Conservation (phyloP, 2,888 invertebrate genomes). For the Sarcophaga carnaria region DNA sequence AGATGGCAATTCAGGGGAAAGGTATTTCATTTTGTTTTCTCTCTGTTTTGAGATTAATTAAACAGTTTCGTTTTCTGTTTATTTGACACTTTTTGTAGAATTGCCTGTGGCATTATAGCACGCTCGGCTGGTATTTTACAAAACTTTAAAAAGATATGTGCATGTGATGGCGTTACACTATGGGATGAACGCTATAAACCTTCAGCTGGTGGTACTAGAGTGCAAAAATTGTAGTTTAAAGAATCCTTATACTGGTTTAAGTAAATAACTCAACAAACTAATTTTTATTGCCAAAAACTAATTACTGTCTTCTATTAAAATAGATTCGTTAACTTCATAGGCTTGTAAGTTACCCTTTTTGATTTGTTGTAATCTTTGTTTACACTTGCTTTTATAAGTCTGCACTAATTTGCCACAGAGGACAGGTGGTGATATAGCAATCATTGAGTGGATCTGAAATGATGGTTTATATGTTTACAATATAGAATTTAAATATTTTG, state of each 20-base stretch:
- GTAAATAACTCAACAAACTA: slow-evolving; percentile 12
- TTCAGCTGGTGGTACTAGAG: slow-evolving; percentile 77
- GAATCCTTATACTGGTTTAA: background rate
- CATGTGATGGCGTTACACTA: slow-evolving; percentile 93
- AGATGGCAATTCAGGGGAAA: slow-evolving; percentile 86
- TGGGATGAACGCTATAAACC: slow-evolving; percentile 92
- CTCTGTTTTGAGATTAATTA: too few species aligned
- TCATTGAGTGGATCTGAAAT: slow-evolving; percentile 76
- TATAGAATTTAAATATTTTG: background rate
- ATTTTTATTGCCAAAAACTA: slow-evolving; percentile 34
- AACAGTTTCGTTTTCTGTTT: slow-evolving; percentile 29
- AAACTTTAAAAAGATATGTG: slow-evolving; percentile 93
- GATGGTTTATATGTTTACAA: background rate
- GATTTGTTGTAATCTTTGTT: slow-evolving; percentile 73
- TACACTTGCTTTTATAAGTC: slow-evolving; percentile 77
- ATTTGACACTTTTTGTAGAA: slow-evolving; percentile 81
- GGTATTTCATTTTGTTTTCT: slow-evolving; percentile 80
- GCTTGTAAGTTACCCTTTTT: slow-evolving; percentile 57
- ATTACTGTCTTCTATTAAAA: slow-evolving; percentile 71
- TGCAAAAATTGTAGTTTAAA: slow-evolving; percentile 73
- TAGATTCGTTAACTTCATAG: slow-evolving; percentile 66
- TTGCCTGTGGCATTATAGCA: slow-evolving; percentile 94
- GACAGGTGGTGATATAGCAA: slow-evolving; percentile 77
- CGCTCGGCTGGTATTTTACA: slow-evolving; percentile 93
- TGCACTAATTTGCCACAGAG: slow-evolving; percentile 79